Evolutionary conservation across 2,113 vertebrate species (phyloP).

Genomic region (Nasalis larvatus): DNA sequence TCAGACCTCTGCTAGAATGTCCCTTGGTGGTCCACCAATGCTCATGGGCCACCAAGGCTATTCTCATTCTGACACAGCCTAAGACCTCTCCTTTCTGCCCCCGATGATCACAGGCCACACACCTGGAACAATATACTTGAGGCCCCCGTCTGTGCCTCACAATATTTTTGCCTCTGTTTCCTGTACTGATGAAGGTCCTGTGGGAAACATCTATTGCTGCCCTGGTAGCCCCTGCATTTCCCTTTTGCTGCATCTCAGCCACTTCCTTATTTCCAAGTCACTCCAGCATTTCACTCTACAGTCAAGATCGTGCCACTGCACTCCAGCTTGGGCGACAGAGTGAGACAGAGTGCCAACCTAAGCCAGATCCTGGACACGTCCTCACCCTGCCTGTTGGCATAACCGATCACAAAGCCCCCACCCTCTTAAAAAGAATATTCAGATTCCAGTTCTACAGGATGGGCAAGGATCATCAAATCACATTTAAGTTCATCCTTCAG

Average conservation of each 20-base stretch:
- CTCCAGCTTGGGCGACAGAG: too few species aligned
- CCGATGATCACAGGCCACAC: not conserved
- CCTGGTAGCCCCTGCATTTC: not conserved
- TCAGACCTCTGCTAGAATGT: not conserved
- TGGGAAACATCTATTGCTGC: not conserved
- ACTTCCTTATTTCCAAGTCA: not conserved
- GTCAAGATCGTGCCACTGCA: not conserved
- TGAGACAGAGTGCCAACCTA: too few species aligned
- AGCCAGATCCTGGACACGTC: not conserved
- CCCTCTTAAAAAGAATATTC: not conserved
- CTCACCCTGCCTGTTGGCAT: not conserved
- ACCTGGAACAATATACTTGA: not conserved
- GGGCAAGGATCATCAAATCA: not conserved
- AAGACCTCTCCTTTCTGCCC: not conserved
- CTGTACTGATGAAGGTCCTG: too few species aligned
- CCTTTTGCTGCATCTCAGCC: not conserved
- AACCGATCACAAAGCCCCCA: not conserved
- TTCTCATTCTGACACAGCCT: not conserved
- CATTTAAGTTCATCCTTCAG: not conserved
- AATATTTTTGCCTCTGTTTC: not conserved
- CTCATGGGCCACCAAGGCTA: not conserved
- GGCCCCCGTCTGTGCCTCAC: too few species aligned
- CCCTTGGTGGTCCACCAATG: not conserved
- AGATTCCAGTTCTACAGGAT: not conserved
- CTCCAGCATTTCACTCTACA: not conserved